Conservation (phyloP, 2,113 vertebrate genomes). For the Ammodytes marinus region DNA sequence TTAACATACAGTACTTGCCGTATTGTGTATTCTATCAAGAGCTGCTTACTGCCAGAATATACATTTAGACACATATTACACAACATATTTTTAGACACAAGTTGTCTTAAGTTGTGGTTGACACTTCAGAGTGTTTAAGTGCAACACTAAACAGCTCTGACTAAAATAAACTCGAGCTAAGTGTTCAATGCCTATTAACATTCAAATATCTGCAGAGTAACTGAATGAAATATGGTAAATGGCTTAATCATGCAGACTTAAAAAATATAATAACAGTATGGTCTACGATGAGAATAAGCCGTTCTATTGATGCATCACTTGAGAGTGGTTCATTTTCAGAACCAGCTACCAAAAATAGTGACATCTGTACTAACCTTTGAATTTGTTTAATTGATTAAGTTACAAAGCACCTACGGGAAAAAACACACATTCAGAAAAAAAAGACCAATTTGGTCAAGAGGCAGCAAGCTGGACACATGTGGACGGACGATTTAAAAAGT, state of each 20-base stretch:
- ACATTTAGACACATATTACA: too few relatives aligned
- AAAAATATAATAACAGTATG: not conserved
- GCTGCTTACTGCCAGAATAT: too few relatives aligned
- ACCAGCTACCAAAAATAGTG: conserved; percentile 5
- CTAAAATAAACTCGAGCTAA: not conserved
- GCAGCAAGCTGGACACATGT: not conserved
- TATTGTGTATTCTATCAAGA: too few relatives aligned
- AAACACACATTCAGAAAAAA: not conserved
- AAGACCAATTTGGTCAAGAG: not conserved
- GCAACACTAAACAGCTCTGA: not conserved
- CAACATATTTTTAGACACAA: not conserved
- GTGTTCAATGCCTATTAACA: not conserved
- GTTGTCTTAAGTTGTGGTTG: not conserved
- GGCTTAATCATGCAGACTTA: not conserved
- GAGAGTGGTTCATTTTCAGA: not conserved
- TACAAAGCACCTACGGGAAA: not conserved
- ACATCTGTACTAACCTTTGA: not conserved
- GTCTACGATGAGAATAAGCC: not conserved
- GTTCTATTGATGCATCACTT: too few relatives aligned
- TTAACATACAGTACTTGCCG: too few relatives aligned
- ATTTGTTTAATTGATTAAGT: not conserved
- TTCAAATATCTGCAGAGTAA: not conserved
- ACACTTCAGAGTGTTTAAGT: not conserved
- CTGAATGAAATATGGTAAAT: not conserved
- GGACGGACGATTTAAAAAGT: not conserved